phyloP scores from a whole-genome alignment of 2,888 invertebrate species.

The Gandaritis pyraliata region DNA sequence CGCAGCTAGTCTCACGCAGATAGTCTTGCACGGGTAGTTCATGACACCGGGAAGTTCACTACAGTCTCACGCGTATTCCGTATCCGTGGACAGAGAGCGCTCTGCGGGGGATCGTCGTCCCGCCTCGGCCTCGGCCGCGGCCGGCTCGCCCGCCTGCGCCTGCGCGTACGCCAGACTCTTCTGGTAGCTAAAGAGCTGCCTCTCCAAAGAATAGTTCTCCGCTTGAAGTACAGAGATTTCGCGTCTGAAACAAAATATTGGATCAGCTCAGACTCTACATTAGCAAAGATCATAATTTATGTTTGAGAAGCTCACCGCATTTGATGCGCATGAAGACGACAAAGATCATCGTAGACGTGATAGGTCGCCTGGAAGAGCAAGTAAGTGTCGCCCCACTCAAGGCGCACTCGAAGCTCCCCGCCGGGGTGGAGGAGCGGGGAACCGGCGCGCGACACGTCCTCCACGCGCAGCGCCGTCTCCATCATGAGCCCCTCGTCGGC shows the following conservation, averaged over 20 bases:
- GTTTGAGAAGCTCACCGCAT: slow-evolving; percentile 85
- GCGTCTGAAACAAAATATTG: slow-evolving; percentile 80
- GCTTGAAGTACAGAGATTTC: slow-evolving; percentile 91
- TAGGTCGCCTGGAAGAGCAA: slow-evolving; percentile 92
- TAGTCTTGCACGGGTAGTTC: slow-evolving; percentile 34
- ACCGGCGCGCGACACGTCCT: slow-evolving; percentile 87
- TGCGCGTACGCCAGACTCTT: slow-evolving; percentile 90
- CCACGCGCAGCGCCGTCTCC: slow-evolving; percentile 90
- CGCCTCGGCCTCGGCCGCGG: slow-evolving; percentile 64
- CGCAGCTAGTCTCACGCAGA: slow-evolving; percentile 10
- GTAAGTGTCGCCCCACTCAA: slow-evolving; percentile 93
- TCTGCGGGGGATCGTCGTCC: slow-evolving; percentile 82
- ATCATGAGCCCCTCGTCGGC: slow-evolving; percentile 92
- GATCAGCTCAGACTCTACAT: slow-evolving; percentile 39
- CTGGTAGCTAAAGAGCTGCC: slow-evolving; percentile 93
- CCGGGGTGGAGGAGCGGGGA: slow-evolving; percentile 89
- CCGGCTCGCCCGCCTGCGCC: slow-evolving; percentile 83
- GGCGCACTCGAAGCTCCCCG: slow-evolving; percentile 89
- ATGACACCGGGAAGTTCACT: slow-evolving; percentile 7
- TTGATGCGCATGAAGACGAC: slow-evolving; percentile 91
- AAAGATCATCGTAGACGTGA: slow-evolving; percentile 92
- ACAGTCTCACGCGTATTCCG: slow-evolving; percentile 87
- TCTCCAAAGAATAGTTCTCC: slow-evolving; percentile 92
- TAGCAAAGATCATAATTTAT: too few species aligned
- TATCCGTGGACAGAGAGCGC: slow-evolving; percentile 87